phyloP scores from a whole-genome alignment of 2,888 invertebrate species.

The Lacanobia oleracea region DNA sequence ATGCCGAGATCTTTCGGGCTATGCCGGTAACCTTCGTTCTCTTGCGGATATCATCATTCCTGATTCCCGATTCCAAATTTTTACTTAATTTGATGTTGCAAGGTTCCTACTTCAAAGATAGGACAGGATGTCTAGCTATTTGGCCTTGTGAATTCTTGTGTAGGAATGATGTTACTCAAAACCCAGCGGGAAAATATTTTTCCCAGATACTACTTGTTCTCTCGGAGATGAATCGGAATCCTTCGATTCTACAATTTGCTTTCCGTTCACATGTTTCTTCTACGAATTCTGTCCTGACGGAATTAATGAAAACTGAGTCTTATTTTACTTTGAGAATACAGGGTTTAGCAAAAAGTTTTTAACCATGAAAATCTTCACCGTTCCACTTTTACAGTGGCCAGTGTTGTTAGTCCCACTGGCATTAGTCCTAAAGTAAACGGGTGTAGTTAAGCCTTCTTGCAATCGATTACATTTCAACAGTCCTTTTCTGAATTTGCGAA shows the following conservation, averaged over 20 bases:
- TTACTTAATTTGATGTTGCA: background rate
- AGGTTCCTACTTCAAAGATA: background rate
- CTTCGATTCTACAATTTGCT: background rate
- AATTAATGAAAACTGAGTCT: slow-evolving; percentile 6
- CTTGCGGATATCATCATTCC: too few relatives aligned
- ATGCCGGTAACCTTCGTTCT: too few relatives aligned
- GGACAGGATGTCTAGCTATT: background rate
- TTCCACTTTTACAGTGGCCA: too few relatives aligned
- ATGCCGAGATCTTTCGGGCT: too few relatives aligned
- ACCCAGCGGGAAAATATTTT: background rate
- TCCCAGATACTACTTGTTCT: slow-evolving; percentile 2
- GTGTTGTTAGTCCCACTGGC: too few relatives aligned
- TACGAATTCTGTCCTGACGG: background rate
- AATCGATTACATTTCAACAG: background rate
- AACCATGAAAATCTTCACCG: background rate
- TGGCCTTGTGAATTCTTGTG: background rate
- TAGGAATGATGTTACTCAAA: background rate
- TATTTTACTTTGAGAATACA: background rate
- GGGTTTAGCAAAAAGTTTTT: too few relatives aligned
- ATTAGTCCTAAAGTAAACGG: background rate
- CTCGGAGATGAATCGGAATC: background rate
- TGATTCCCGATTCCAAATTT: background rate
- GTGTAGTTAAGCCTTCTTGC: background rate
- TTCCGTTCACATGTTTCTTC: background rate
- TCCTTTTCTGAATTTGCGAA: background rate